Percentiles rank a stretch among this genome's conserved stretches.
Evolutionary conservation across 2,113 vertebrate genomes (phyloP).

Genomic region (Oreocharis arfaki): DNA sequence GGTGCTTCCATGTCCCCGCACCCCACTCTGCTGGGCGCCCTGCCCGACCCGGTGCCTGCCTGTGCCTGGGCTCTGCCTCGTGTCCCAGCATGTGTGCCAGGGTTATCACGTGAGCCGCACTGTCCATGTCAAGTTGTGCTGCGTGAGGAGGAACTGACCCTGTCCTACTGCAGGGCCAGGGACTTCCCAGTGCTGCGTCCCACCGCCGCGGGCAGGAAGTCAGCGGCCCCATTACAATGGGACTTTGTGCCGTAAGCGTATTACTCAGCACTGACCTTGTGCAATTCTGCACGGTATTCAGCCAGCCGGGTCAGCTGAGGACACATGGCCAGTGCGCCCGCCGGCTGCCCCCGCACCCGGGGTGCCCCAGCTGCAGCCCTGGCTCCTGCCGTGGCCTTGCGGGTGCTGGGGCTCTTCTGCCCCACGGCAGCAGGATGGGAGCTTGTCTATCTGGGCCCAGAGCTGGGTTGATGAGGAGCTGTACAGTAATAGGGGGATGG

Average conservation of each 20-base stretch:
- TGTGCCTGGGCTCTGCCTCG: slow-evolving; percentile 25
- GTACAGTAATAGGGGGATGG: rapidly evolving
- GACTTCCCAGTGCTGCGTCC: slow-evolving; percentile 26
- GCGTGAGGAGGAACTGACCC: background rate
- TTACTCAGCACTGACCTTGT: slow-evolving; percentile 69
- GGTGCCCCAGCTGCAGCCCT: background rate
- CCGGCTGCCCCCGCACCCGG: background rate
- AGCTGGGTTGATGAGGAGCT: background rate
- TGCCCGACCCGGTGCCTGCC: background rate
- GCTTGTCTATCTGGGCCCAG: background rate
- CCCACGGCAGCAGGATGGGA: rapidly evolving
- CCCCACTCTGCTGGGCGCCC: background rate
- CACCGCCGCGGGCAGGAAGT: slow-evolving; percentile 47
- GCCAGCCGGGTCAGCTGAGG: slow-evolving; percentile 45
- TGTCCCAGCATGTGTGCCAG: background rate
- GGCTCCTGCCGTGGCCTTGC: rapidly evolving
- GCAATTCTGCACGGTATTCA: slow-evolving; percentile 59
- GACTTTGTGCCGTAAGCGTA: slow-evolving; percentile 58
- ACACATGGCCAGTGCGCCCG: background rate
- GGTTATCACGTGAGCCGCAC: background rate
- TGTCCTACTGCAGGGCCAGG: background rate
- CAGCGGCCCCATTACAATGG: slow-evolving; percentile 55
- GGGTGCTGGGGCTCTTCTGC: background rate
- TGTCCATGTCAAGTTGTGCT: background rate
- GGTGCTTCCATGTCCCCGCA: background rate